A percentile compares a stretch with the other conserved stretches of the same genome.
phyloP scores from a whole-genome alignment of 2,888 invertebrate species.

The Nowickia ferox region DNA sequence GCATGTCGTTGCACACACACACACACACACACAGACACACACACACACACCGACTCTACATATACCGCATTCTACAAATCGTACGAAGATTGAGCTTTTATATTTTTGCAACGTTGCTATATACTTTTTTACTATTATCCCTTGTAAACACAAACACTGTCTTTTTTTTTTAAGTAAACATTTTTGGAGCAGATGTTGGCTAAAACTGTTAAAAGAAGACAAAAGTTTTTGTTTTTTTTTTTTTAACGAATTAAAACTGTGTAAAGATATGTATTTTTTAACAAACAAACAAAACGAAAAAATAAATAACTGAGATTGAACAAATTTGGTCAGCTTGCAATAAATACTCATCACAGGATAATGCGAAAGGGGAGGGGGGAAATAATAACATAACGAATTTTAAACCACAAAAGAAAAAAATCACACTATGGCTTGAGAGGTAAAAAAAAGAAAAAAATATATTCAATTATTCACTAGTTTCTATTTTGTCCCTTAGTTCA shows the following conservation, averaged over 20 bases:
- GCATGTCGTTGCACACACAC: not conserved
- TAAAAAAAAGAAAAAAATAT: not conserved
- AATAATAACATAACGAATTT: not conserved
- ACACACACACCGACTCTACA: not conserved
- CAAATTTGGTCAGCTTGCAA: conserved; percentile 62
- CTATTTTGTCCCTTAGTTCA: too few species aligned
- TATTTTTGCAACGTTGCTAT: conserved; percentile 29
- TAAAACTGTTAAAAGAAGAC: conserved; percentile 54
- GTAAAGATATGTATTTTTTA: not conserved
- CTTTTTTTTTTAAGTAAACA: conserved; percentile 43
- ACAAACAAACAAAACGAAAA: not conserved
- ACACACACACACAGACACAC: conserved; percentile 3
- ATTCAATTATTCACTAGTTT: too few species aligned
- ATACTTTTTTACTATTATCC: conserved; percentile 4
- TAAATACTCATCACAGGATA: conserved; percentile 50
- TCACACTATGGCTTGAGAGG: not conserved
- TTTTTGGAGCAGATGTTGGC: conserved; percentile 61
- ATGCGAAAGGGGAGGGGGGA: not conserved
- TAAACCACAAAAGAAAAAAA: not conserved
- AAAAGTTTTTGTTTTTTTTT: conserved; percentile 19
- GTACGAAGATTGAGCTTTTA: conserved; percentile 11
- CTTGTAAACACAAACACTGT: not conserved
- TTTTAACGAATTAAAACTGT: conserved; percentile 58
- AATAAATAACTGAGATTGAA: conserved; percentile 47
- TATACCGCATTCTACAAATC: not conserved